These are phyloP conservation scores for Leuctra nigra DNA, from an alignment of 2,888 invertebrate species.

Conservation along the genomic window DNA sequence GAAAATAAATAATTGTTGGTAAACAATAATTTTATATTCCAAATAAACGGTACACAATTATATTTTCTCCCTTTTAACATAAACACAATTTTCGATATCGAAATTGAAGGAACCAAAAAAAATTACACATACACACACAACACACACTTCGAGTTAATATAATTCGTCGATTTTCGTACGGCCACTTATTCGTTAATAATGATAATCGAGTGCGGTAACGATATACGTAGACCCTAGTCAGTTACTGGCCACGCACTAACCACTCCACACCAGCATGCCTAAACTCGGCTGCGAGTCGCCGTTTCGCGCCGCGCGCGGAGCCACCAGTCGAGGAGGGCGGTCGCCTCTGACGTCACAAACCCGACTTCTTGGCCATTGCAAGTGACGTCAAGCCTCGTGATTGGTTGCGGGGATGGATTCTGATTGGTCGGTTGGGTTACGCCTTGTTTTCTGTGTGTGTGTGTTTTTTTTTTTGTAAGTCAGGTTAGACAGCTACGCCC, in stretches of 20 bases:
- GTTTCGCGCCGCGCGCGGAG: constrained; percentile 18
- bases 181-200: constrained; percentile 7
- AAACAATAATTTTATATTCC: background rate
- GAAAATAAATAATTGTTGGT: background rate
- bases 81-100: background rate
- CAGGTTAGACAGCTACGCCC: background rate
- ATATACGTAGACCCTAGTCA: background rate
- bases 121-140: background rate
- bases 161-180: background rate
- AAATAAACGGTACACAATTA: background rate
- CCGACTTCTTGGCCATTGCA: background rate
- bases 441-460: background rate
- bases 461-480: background rate
- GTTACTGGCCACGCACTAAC: background rate
- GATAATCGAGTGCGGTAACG: background rate
- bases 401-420: constrained; percentile 17
- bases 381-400: constrained; percentile 17
- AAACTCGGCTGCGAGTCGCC: background rate
- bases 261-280: background rate
- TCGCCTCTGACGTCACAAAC: constrained; percentile 12
- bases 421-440: constrained; percentile 15
- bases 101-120: background rate
- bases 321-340: constrained; percentile 23
- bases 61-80: background rate
- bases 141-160: background rate